Percentiles rank a stretch among this genome's conserved stretches.
Conservation (phyloP, 2,888 invertebrate species). For the Craniophora ligustri region DNA sequence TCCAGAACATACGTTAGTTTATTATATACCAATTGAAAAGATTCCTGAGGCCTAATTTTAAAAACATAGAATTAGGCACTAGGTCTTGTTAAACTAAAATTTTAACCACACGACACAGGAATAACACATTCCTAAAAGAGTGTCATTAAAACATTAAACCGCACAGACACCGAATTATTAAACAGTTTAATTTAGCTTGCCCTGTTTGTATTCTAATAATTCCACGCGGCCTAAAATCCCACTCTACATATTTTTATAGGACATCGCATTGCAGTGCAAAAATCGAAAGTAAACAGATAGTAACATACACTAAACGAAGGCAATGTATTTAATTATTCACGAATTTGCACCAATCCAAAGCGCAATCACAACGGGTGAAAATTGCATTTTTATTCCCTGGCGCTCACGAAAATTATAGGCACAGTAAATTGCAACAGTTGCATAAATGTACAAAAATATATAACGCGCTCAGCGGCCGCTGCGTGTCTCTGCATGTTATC, state of each 20-base stretch:
- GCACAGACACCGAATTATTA: background rate
- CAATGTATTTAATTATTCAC: constrained; percentile 76
- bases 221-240: background rate
- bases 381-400: constrained; percentile 78
- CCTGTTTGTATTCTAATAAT: constrained; percentile 8
- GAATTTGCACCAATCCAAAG: constrained; percentile 68
- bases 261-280: constrained; percentile 21
- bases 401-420: constrained; percentile 73
- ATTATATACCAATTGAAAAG: too few relatives aligned
- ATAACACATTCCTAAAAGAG: too few relatives aligned
- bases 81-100: too few relatives aligned
- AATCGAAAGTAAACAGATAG: constrained; percentile 38
- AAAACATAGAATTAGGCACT: too few relatives aligned
- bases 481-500: constrained; percentile 56
- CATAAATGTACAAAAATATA: constrained; percentile 65
- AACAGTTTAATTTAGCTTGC: too few relatives aligned
- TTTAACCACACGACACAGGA: too few relatives aligned
- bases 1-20: too few relatives aligned
- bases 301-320: constrained; percentile 61
- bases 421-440: constrained; percentile 67
- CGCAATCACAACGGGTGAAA: constrained; percentile 72
- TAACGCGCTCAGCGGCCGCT: constrained; percentile 28
- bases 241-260: constrained; percentile 13
- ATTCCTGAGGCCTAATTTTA: too few relatives aligned
- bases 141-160: constrained; percentile 1